These are phyloP conservation scores for Bhutanitis thaidina DNA, from an alignment of 2,888 invertebrate species.

Conservation along the genomic window DNA sequence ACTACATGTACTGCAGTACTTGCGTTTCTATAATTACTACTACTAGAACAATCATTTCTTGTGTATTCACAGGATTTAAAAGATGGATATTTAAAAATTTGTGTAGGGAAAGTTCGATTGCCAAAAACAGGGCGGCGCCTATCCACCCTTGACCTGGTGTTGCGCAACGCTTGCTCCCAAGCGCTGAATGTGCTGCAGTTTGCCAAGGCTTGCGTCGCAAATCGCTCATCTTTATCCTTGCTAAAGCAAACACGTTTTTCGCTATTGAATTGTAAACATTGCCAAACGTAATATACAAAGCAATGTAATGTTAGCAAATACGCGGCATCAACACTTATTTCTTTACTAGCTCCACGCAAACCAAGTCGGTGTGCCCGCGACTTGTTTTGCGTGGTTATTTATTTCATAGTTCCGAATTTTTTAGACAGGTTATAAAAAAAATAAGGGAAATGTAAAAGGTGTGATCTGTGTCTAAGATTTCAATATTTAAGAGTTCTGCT, in stretches of 20 bases:
- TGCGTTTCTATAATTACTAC: too few relatives aligned
- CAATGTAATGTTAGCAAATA: slow-evolving; percentile 8
- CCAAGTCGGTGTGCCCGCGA: too few relatives aligned
- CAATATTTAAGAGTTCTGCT: too few relatives aligned
- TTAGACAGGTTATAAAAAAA: too few relatives aligned
- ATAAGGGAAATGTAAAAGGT: too few relatives aligned
- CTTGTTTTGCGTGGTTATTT: too few relatives aligned
- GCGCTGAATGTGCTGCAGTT: slow-evolving; percentile 43
- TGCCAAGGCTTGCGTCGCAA: slow-evolving; percentile 47
- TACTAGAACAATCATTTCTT: too few relatives aligned
- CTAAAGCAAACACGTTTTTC: slow-evolving; percentile 42
- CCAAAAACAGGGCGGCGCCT: slow-evolving; percentile 64
- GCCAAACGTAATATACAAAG: slow-evolving; percentile 8
- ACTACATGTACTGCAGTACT: too few relatives aligned
- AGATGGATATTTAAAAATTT: too few relatives aligned
- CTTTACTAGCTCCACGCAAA: background rate
- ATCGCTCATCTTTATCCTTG: slow-evolving; percentile 59
- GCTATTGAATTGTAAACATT: slow-evolving; percentile 31
- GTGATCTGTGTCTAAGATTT: too few relatives aligned
- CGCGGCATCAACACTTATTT: slow-evolving; percentile 3
- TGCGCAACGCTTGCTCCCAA: slow-evolving; percentile 54
- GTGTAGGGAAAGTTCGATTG: slow-evolving; percentile 49
- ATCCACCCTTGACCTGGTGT: slow-evolving; percentile 68
- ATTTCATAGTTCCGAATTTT: too few relatives aligned
- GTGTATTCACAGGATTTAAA: too few relatives aligned